A percentile compares a stretch with the other conserved stretches of the same genome.
phyloP scores from a whole-genome alignment of 2,797 vertebrate species.

The Crocodylus rhombifer region DNA sequence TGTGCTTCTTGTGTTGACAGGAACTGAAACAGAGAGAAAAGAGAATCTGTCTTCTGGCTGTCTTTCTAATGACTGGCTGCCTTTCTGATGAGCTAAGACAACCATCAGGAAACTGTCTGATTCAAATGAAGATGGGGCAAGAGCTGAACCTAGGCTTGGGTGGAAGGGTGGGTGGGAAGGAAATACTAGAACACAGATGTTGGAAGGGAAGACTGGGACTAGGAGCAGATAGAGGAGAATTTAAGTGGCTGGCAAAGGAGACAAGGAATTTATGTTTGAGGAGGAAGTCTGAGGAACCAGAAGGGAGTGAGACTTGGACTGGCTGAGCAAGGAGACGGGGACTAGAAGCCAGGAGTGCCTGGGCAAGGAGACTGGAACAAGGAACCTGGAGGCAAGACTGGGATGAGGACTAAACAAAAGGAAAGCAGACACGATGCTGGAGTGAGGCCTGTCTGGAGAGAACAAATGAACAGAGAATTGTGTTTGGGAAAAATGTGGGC shows the following conservation, averaged over 20 bases:
- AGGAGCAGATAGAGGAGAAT: not conserved
- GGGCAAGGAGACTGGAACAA: rapidly evolving
- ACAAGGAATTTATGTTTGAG: not conserved
- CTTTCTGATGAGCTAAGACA: too few species aligned
- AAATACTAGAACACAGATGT: not conserved
- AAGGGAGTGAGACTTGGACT: not conserved
- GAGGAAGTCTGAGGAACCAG: not conserved
- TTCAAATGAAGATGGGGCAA: not conserved
- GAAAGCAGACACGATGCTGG: too few species aligned
- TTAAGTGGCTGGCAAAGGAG: not conserved
- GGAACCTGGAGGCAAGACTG: not conserved
- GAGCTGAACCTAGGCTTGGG: not conserved
- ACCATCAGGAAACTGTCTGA: not conserved
- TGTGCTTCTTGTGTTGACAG: not conserved
- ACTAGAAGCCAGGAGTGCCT: not conserved
- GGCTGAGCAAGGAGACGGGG: not conserved
- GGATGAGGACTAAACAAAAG: not conserved
- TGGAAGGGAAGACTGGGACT: not conserved
- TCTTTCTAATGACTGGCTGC: too few species aligned
- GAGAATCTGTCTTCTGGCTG: not conserved
- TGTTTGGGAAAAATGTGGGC: too few species aligned
- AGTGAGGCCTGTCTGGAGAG: too few species aligned
- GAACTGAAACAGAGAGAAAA: not conserved
- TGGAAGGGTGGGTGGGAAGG: not conserved
- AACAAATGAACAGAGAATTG: too few species aligned